These are phyloP conservation scores for Penaeus monodon DNA, from an alignment of 2,888 invertebrate genomes.

Conservation along the genomic window DNA sequence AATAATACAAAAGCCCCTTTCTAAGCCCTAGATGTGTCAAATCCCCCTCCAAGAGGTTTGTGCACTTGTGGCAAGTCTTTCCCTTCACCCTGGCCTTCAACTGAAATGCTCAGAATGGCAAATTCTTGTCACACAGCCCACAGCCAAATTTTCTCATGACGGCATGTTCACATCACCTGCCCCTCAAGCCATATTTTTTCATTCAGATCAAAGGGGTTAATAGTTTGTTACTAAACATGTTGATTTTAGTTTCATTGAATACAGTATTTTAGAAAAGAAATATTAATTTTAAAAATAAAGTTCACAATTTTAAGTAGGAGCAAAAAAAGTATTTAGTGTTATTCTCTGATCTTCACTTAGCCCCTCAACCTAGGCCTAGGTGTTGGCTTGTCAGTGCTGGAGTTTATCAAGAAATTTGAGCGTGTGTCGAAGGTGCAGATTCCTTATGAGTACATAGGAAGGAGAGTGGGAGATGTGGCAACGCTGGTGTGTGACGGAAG, in stretches of 20 bases:
- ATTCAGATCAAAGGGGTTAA: no score
- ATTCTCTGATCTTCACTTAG: conserved; percentile 67
- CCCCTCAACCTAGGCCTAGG: conserved; percentile 75
- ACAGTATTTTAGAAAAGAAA: neutral
- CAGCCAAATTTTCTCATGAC: no score
- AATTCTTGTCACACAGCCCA: no score
- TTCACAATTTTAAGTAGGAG: conserved; percentile 3
- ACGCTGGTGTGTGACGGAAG: conserved; percentile 68
- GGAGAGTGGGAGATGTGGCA: conserved; percentile 74
- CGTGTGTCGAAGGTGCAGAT: conserved; percentile 73
- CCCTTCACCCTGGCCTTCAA: no score
- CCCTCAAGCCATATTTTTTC: no score
- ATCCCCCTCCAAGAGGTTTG: no score
- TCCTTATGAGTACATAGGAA: conserved; percentile 70
- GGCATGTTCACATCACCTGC: no score
- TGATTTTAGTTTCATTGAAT: no score
- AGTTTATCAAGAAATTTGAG: conserved; percentile 74
- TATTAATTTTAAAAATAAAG: neutral
- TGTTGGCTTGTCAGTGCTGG: conserved; percentile 74
- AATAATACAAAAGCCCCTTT: neutral
- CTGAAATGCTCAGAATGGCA: no score
- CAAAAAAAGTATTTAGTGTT: conserved; percentile 18
- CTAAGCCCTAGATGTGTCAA: neutral
- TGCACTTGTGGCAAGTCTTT: no score
- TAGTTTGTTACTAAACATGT: no score